A percentile compares a stretch with the other conserved stretches of the same genome.
Conservation (phyloP, 2,113 vertebrate species). For the Phocoena sinus region DNA sequence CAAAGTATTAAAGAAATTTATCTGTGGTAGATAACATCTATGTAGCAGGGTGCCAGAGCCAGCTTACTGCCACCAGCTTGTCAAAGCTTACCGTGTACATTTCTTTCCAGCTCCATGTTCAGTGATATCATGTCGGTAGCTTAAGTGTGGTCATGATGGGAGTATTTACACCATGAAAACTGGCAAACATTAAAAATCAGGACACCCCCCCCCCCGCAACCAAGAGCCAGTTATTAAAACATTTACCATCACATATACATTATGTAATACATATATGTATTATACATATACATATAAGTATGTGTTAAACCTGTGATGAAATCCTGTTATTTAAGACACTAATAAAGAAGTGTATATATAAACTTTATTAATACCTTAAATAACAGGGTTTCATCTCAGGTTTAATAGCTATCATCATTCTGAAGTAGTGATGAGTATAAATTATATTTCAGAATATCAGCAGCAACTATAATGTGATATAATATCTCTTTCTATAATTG, state of each 20-base stretch:
- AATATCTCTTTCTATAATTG: background rate
- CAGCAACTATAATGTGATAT: background rate
- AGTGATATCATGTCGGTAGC: background rate
- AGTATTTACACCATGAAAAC: background rate
- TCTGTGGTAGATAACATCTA: background rate
- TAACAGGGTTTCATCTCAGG: background rate
- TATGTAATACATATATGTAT: background rate
- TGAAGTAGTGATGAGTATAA: background rate
- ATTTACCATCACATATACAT: background rate
- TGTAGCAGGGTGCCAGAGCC: background rate
- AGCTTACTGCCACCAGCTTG: background rate
- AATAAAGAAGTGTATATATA: background rate
- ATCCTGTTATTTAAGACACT: background rate
- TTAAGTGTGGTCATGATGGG: background rate
- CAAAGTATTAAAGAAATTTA: background rate
- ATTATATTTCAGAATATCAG: background rate
- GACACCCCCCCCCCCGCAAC: background rate
- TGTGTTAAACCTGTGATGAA: background rate
- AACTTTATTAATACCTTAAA: background rate
- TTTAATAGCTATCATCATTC: background rate
- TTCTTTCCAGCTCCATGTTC: background rate
- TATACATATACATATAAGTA: background rate
- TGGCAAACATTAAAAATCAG: background rate
- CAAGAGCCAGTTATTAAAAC: background rate
- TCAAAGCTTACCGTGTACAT: background rate